Conservation (phyloP, 2,797 vertebrate genomes). For the Pyrocephalus nanus region DNA sequence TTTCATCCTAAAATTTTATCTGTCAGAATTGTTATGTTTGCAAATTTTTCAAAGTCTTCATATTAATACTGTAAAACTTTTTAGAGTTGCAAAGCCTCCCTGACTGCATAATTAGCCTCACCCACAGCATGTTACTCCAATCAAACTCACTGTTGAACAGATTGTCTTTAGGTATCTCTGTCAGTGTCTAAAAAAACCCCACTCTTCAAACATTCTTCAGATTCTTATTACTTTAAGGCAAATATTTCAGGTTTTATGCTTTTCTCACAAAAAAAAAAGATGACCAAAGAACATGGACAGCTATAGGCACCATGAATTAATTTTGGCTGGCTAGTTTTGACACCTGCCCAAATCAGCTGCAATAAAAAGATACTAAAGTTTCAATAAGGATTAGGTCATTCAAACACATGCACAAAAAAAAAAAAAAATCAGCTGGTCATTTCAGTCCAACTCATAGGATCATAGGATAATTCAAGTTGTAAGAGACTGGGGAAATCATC, state of each 20-base stretch:
- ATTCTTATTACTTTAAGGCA: background rate
- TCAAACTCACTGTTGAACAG: slow-evolving; percentile 20
- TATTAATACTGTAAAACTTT: slow-evolving; percentile 53
- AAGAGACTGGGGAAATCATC: background rate
- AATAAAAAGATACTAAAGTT: background rate
- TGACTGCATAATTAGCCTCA: slow-evolving; percentile 38
- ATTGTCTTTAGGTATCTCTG: slow-evolving; percentile 39
- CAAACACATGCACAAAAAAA: background rate
- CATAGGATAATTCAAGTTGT: background rate
- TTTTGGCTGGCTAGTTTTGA: background rate
- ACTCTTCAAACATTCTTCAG: background rate
- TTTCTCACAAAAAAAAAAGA: background rate
- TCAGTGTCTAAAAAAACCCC: slow-evolving; percentile 6
- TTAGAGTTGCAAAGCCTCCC: slow-evolving; percentile 29
- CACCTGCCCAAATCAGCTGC: background rate
- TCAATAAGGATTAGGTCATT: background rate
- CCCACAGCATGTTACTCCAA: slow-evolving; percentile 34
- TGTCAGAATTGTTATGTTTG: slow-evolving; percentile 39
- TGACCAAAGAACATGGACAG: background rate
- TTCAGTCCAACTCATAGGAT: background rate
- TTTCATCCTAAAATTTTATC: slow-evolving; percentile 58
- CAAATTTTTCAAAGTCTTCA: slow-evolving; percentile 54
- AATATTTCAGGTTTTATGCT: background rate
- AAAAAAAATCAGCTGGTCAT: background rate
- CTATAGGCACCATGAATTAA: background rate